Evolutionary conservation across 2,888 invertebrate genomes (phyloP), one percentile per base, ranked within the genome.

Genomic region (Prenolepis imparis): DNA sequence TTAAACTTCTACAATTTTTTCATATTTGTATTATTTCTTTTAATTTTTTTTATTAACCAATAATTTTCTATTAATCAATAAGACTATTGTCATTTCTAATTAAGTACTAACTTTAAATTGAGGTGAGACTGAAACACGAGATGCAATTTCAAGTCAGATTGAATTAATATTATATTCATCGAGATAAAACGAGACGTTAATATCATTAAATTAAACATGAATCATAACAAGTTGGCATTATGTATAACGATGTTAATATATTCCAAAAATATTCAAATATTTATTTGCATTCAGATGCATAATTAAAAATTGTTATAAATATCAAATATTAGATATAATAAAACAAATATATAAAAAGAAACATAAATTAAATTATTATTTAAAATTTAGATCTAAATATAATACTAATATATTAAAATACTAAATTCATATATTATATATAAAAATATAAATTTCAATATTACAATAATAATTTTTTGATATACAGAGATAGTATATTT

Each of bases 91-190:
- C 15, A 3, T 0, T 75, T 1, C 32, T 63, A 63, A 6, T 75
- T 48, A 48, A 63, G 67, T 77, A 32, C 9, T 4, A 41, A 77
- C 1, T 5, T 75, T 64, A 8, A 28, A 67, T 75, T 36, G 3
- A 52, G 2, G 15, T 9, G 4, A 57, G 2, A 77, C 9, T 24
- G 11, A 48, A n/a, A 28, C 12, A 1, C 32, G 0, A 64, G 15
- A 77, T 28, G 57, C 0, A 18, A 1, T 67, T 77, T 67, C 28
- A 52, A 75, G 36, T n/a, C 24, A 55, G 11, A 75, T 48, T 36
- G 6, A 12, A 64, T 48, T 78, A 59, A 18, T 12, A 12, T 64
- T 1, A 28, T 28, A 28, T 18, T 5, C 1, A 66, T 52, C 0
- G 18, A 63, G 36, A 74, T 32, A 15, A 21, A 67, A 28, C 3